Conservation (phyloP, 2,797 vertebrate species). For the Tolypeutes matacus region DNA sequence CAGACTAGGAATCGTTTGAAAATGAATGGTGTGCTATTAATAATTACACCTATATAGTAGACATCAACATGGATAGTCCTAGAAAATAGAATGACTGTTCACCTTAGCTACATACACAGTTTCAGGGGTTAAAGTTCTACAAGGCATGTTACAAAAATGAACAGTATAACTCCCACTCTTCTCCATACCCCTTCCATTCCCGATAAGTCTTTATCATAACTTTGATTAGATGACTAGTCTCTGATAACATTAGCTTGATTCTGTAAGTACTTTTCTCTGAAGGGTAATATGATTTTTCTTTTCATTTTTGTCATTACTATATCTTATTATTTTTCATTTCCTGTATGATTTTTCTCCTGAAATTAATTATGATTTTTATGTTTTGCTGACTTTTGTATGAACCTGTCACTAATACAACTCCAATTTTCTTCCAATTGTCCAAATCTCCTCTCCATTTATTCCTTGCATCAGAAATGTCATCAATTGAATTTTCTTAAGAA, state of each 20-base stretch:
- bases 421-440: neutral
- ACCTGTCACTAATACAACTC: neutral
- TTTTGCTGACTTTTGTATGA: neutral
- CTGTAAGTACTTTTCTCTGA: neutral
- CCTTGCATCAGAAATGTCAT: neutral
- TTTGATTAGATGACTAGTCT: neutral
- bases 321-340: neutral
- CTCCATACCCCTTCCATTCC: neutral
- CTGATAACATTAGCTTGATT: slow-evolving; percentile 4
- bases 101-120: neutral
- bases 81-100: neutral
- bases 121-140: neutral
- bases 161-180: neutral
- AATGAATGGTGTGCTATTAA: slow-evolving; percentile 4
- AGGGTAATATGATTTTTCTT: too few relatives aligned
- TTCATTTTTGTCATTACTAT: too few relatives aligned
- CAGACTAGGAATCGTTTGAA: neutral
- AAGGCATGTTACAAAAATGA: neutral
- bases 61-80: neutral
- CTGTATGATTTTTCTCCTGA: neutral
- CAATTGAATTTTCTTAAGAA: neutral
- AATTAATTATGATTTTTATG: neutral
- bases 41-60: neutral
- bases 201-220: neutral
- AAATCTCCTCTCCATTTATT: neutral